Base-by-base conservation (phyloP, 2,888 invertebrate genomes). In the Ichneumoninae sp. region DNA sequence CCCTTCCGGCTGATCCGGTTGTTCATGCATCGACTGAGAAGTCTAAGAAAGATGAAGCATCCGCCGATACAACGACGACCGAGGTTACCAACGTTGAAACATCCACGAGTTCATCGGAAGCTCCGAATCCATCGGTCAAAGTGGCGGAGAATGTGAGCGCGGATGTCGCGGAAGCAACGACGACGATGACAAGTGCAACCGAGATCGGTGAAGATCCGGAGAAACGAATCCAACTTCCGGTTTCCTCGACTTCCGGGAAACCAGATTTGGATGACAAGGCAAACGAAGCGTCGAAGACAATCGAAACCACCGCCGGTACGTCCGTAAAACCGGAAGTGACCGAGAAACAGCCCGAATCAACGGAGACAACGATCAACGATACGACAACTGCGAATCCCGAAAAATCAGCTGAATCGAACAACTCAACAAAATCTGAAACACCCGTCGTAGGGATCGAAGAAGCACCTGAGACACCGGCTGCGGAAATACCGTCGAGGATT, bases 371-470 rank as follows among this genome's bases (percentile, higher is more conserved):
- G 52, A 81, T 68, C 0, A 70, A 79, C 68, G 36, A 47, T 8
- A 16, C 47, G 47, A 60, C 16, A 52, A 33, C 57, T 36, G n/a
- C 50, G 30, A 50, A 1, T 7, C 47, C 78, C 5, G 50, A 30
- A 22, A 63, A 36, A 54, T 44, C 30, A 1, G 16, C 10, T 16
- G 63, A 75, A 74, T 36, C 81, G 7, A 76, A 69, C 1, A 88
- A 86, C 81, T 79, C 85, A 16, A 83, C 83, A 30, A 87, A 87
- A 57, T 83, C 87, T 2, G 88, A 90, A 77, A 16, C 74, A 30
- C 83, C 88, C 0, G 81, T 88, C 26, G 88, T 88, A 4, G 83
- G 83, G 50, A 86, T 88, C 26, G 88, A 89, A 13, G 30, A 81
- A 54, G 86, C 85, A 69, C 83, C 88, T n/a, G 88, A 89, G 85